Base-by-base conservation (phyloP, 2,888 invertebrate species). In the Meta bourneti region DNA sequence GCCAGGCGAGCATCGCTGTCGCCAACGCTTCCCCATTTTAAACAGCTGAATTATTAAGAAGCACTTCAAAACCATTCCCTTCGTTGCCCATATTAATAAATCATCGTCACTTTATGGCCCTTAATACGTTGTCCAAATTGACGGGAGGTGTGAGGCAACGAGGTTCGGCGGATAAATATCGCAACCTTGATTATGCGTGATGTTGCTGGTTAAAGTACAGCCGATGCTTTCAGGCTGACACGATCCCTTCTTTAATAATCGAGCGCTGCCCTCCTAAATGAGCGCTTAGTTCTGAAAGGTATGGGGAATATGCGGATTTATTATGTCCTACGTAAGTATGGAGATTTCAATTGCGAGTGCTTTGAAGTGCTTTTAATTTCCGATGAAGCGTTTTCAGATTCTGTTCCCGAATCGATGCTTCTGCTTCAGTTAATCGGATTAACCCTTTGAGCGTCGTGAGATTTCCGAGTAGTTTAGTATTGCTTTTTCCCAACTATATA, bases 321-420 rank as follows among this genome's bases (percentile, higher is more conserved):
- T 61, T 11, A 61, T 9, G 61, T 34, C 34, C 34, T 34, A 0
- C 13, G 61, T 61, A 16, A 61, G 11, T 61, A 61, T 16, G 16
- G 8, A 9, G 61, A 11, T 61, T 61, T 61, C 13, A 61, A 16
- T 61, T 61, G 11, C 61, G 16, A 61, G 11, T 16, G 61, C 61
- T 61, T 61, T 61, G 61, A 61, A 61, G 61, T 61, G 61, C 61
- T 61, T 61, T 61, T 61, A 61, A 61, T 61, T 61, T 61, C 61
- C 11, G 16, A 16, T 16, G 61, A 7, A 9, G 61, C 1, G 34
- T 34, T 34, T 34, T 34, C 34, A 4, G 34, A 34, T 34, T 34
- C 34, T 4, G 34, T 34, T 34, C 34, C 34, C 34, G 34, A 34
- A 34, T 34, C 34, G 34, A 34, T 34, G 34, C 34, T 34, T 1